These are phyloP conservation scores for Leucoraja erinaceus DNA, from an alignment of 2,113 vertebrate species.

Conservation along the genomic window DNA sequence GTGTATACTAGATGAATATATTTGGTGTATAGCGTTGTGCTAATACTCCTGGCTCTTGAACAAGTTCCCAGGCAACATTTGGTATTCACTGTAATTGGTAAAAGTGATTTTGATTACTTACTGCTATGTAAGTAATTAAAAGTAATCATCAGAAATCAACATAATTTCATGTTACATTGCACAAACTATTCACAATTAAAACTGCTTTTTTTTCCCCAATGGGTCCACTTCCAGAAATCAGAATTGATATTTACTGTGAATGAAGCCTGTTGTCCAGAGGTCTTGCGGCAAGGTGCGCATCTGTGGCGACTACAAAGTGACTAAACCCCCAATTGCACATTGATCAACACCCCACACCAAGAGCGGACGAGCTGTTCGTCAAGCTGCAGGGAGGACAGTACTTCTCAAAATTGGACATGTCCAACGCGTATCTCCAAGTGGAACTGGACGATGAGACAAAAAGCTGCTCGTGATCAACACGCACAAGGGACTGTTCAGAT, in stretches of 20 bases:
- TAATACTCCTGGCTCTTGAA: constrained; percentile 19
- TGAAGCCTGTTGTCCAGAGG: no score
- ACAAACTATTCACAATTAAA: constrained; percentile 2
- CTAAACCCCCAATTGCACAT: no score
- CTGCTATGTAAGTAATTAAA: constrained; percentile 33
- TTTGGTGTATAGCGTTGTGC: constrained; percentile 7
- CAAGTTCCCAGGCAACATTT: constrained; percentile 35
- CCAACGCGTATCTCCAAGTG: no score
- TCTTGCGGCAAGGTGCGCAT: no score
- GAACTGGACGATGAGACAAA: no score
- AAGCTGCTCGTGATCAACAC: no score
- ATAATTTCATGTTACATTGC: constrained; percentile 29
- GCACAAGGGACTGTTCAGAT: no score
- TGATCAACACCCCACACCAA: no score
- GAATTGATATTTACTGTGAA: not conserved
- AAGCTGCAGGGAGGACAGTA: no score
- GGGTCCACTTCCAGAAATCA: not conserved
- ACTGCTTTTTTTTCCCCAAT: not conserved
- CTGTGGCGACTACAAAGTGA: no score
- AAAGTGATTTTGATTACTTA: constrained; percentile 30
- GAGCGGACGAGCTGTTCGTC: no score
- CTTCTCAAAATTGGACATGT: no score
- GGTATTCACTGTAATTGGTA: constrained; percentile 30
- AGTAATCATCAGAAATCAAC: constrained; percentile 31
- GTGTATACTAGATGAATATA: constrained; percentile 27